Base-by-base conservation (phyloP, 2,113 vertebrate species). In the Varanus komodoensis region DNA sequence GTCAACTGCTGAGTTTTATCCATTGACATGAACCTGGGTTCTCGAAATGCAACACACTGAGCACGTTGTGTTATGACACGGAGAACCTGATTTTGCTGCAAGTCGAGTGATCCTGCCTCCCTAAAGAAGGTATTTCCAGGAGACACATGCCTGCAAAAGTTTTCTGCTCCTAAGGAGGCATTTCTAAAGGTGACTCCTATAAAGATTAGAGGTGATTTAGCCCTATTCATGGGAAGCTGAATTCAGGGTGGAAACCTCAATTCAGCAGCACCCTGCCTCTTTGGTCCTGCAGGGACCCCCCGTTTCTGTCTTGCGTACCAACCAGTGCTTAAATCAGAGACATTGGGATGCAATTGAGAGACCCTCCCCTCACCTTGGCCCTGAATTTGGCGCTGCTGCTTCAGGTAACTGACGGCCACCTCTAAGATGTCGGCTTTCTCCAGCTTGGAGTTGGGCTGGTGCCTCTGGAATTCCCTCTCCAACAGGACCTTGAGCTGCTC, bases 351-450 rank as follows among this genome's bases (percentile, higher is more conserved):
- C 38, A 44, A 7, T 57, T 3, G 57, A 4, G 7, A 15, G 17
- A 19, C 78, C 69, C 75, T 75, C 81, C 68, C 87, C 94, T 96
- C 92, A 97, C 96, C 57, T 21, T 82, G 88, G n/a, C 92, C 67
- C 29, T 89, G 86, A 44, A 68, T 38, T 78, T 93, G 93, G 57
- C 67, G 92, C 95, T 98, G 97, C 95, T 98, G 97, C 82, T 96
- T 97, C 89, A 98, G 95, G 93, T 98, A 98, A 94, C 96, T 96
- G 84, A 98, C 98, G 0, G 98, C 97, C 95, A 98, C 96, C 94
- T 98, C 98, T 95, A 98, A 93, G 93, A 98, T 97, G 86, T 98
- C 98, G 0, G 98, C 98, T 87, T 98, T 98, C 95, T 98, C 98
- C 79, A 98, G 96, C 94, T 97, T 98, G 95, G 97, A 96, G 91